These are phyloP conservation scores for Loriculus beryllinus DNA, from an alignment of 2,797 vertebrate species.

Conservation along the genomic window DNA sequence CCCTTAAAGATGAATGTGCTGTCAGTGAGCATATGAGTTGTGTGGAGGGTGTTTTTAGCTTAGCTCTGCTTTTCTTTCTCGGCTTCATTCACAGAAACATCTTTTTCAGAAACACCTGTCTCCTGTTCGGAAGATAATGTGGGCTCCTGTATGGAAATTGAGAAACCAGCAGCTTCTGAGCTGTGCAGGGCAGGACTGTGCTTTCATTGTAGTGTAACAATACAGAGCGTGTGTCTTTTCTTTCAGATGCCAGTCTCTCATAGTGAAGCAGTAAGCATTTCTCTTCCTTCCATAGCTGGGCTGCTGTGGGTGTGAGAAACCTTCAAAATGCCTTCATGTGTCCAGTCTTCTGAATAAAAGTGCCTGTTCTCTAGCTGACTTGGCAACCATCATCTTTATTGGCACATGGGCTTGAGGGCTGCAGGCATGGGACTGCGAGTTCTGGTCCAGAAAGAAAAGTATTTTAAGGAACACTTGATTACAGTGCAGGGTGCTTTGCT, in stretches of 20 bases:
- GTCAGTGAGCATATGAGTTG: not conserved
- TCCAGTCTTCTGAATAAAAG: not conserved
- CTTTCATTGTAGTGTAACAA: not conserved
- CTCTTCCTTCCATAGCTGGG: not conserved
- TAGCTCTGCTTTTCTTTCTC: not conserved
- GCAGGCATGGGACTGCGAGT: constrained; percentile 7
- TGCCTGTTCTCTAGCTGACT: not conserved
- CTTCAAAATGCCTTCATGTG: not conserved
- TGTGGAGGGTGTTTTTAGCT: not conserved
- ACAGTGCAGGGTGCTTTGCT: constrained; percentile 20
- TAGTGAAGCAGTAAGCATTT: not conserved
- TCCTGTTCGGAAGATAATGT: not conserved
- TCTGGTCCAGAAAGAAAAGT: constrained; percentile 13
- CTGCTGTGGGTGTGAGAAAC: not conserved
- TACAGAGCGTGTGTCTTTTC: not conserved
- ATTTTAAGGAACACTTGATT: constrained; percentile 59
- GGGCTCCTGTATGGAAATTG: not conserved
- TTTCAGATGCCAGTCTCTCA: not conserved
- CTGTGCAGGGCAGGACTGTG: not conserved
- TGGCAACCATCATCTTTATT: not conserved
- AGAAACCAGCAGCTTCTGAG: not conserved
- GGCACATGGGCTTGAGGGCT: not conserved
- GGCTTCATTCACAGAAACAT: not conserved
- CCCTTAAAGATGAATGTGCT: not conserved
- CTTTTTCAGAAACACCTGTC: not conserved